phyloP scores from a whole-genome alignment of 2,888 invertebrate genomes.

The Mylabris sibirica region DNA sequence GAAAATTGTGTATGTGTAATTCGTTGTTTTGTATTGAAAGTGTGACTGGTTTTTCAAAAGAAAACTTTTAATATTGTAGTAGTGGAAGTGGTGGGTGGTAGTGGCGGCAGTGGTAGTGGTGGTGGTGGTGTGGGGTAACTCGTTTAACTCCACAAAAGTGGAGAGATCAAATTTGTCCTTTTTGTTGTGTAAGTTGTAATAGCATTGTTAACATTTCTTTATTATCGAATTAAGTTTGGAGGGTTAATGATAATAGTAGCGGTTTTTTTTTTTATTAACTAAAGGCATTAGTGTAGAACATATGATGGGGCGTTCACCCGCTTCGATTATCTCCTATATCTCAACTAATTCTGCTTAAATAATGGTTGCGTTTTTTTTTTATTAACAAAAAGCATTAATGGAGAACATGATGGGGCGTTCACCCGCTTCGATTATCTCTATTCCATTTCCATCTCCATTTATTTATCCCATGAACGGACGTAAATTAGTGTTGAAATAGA shows the following conservation, averaged over 20 bases:
- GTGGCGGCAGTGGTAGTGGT: not conserved
- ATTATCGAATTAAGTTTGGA: not conserved
- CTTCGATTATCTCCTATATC: too few relatives aligned
- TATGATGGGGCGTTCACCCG: too few relatives aligned
- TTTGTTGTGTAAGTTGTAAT: constrained; percentile 1
- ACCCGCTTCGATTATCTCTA: too few relatives aligned
- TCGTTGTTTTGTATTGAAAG: not conserved
- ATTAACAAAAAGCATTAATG: too few relatives aligned
- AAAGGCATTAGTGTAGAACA: too few relatives aligned
- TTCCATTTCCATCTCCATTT: too few relatives aligned
- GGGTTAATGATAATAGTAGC: not conserved
- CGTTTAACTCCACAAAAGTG: not conserved
- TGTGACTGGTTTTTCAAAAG: not conserved
- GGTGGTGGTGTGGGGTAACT: not conserved
- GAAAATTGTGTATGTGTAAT: not conserved
- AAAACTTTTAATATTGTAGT: not conserved
- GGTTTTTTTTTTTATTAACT: too few relatives aligned
- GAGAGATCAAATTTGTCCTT: not conserved
- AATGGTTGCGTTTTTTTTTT: not conserved
- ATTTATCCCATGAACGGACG: too few relatives aligned
- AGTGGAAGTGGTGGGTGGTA: not conserved
- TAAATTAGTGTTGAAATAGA: too few relatives aligned
- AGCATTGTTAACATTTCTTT: not conserved
- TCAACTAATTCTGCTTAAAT: too few relatives aligned
- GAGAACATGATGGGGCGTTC: too few relatives aligned